A percentile compares a stretch with the other conserved stretches of the same genome.
Evolutionary conservation across 1,140 invertebrate species (phyloP).

Genomic region (Asobara japonica): DNA sequence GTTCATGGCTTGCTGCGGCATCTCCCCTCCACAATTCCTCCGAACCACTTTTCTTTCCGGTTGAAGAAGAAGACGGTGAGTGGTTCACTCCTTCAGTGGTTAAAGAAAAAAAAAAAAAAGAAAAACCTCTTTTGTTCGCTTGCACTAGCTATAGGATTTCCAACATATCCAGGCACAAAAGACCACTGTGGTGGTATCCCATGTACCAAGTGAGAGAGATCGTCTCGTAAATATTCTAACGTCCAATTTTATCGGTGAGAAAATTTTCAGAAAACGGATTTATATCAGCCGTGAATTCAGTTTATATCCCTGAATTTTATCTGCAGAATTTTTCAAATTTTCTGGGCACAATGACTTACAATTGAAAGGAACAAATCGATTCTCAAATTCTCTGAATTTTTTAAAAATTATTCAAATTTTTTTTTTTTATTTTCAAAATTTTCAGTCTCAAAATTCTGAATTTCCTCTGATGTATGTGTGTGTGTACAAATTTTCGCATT

Average conservation of each 20-base stretch:
- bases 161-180: constrained; percentile 11
- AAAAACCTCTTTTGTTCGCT: constrained; percentile 11
- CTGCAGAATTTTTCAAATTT: not conserved
- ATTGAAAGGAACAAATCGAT: no score
- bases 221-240: constrained; percentile 12
- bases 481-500: no score
- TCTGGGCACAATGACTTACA: not conserved
- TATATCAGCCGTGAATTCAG: not conserved
- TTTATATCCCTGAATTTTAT: not conserved
- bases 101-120: constrained; percentile 6
- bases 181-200: not conserved
- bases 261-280: not conserved
- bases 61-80: not conserved
- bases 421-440: no score
- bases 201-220: constrained; percentile 3
- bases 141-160: constrained; percentile 9
- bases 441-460: no score
- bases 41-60: constrained; percentile 48
- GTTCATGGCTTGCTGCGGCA: constrained; percentile 34
- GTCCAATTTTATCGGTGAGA: constrained; percentile 10
- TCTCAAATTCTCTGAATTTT: no score
- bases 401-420: no score
- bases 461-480: no score
- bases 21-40: constrained; percentile 30
- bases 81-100: constrained; percentile 15